These are phyloP conservation scores for Calliphora vomitoria DNA, from an alignment of 2,888 invertebrate genomes.

Conservation along the genomic window DNA sequence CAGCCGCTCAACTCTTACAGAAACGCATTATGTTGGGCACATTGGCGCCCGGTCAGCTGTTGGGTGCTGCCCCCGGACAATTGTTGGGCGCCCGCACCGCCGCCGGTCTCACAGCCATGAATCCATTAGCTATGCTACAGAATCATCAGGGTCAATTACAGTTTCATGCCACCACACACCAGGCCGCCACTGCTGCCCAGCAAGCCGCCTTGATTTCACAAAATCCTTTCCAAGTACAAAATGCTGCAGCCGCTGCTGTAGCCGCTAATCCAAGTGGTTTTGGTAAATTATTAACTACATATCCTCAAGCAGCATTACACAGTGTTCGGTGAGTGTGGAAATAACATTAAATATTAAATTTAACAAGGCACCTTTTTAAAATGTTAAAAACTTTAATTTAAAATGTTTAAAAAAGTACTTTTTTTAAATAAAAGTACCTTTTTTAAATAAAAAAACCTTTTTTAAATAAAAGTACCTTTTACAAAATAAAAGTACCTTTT, in stretches of 20 bases:
- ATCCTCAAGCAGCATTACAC: conserved; percentile 86
- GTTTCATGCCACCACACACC: conserved; percentile 80
- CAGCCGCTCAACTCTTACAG: conserved; percentile 88
- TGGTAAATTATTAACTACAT: conserved; percentile 88
- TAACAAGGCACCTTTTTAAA: too few relatives aligned
- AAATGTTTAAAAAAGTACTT: too few relatives aligned
- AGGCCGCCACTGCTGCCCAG: conserved; percentile 83
- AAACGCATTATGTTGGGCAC: conserved; percentile 90
- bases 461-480: too few relatives aligned
- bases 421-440: too few relatives aligned
- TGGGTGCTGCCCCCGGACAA: conserved; percentile 87
- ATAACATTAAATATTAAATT: too few relatives aligned
- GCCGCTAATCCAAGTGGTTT: conserved; percentile 87
- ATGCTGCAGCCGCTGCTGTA: conserved; percentile 86
- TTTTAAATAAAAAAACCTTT: too few relatives aligned
- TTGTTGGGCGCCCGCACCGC: conserved; percentile 84
- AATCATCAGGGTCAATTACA: conserved; percentile 83
- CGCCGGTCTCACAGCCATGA: conserved; percentile 85
- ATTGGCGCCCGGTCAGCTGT: conserved; percentile 86
- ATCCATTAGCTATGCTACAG: conserved; percentile 86
- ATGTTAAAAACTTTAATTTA: too few relatives aligned
- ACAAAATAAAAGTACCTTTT: too few relatives aligned
- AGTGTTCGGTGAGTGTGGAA: conserved; percentile 82
- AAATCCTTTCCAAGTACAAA: conserved; percentile 85
- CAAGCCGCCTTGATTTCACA: conserved; percentile 85